A percentile compares a stretch with the other conserved stretches of the same genome.
These are phyloP conservation scores for Cyprinodon tularosa DNA, from an alignment of 2,113 vertebrate species.

Conservation along the genomic window DNA sequence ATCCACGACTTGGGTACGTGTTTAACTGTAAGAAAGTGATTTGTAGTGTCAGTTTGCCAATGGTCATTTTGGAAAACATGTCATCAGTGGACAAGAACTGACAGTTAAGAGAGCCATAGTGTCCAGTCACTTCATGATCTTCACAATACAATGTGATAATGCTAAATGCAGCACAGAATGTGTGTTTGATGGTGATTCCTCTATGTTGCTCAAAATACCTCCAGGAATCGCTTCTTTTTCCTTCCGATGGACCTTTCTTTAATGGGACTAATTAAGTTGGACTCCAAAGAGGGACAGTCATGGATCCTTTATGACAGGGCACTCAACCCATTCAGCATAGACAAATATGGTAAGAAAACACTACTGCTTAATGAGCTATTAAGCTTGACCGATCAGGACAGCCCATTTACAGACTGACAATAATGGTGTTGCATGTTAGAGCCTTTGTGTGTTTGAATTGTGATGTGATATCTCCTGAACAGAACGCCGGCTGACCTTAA, in stretches of 20 bases:
- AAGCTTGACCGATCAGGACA: slow-evolving; percentile 52
- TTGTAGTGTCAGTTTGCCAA: slow-evolving; percentile 31
- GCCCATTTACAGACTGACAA: slow-evolving; percentile 50
- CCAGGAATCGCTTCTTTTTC: slow-evolving; percentile 22
- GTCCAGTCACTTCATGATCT: slow-evolving; percentile 17
- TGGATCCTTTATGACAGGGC: slow-evolving; percentile 56
- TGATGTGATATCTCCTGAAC: slow-evolving; percentile 76
- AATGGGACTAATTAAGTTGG: slow-evolving; percentile 70
- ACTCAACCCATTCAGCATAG: slow-evolving; percentile 35
- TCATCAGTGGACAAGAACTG: slow-evolving; percentile 14
- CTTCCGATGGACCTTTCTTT: slow-evolving; percentile 53
- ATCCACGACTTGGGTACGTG: slow-evolving; percentile 12
- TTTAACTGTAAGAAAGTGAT: slow-evolving; percentile 9
- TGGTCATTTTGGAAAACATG: slow-evolving; percentile 28
- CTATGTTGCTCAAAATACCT: slow-evolving; percentile 34
- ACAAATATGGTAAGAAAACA: slow-evolving; percentile 64
- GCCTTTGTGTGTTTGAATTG: slow-evolving; percentile 4
- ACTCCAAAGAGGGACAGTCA: slow-evolving; percentile 44
- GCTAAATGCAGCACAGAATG: slow-evolving; percentile 9
- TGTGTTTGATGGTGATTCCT: slow-evolving; percentile 12
- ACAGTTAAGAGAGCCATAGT: slow-evolving; percentile 6
- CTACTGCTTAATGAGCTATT: slow-evolving; percentile 62
- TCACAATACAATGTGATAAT: slow-evolving; percentile 37
- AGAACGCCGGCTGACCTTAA: slow-evolving; percentile 74
- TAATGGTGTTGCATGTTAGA: slow-evolving; percentile 56